A percentile compares a stretch with the other conserved stretches of the same genome.
Evolutionary conservation across 2,113 vertebrate genomes (phyloP).

Genomic region (Prochilodus magdalenae): DNA sequence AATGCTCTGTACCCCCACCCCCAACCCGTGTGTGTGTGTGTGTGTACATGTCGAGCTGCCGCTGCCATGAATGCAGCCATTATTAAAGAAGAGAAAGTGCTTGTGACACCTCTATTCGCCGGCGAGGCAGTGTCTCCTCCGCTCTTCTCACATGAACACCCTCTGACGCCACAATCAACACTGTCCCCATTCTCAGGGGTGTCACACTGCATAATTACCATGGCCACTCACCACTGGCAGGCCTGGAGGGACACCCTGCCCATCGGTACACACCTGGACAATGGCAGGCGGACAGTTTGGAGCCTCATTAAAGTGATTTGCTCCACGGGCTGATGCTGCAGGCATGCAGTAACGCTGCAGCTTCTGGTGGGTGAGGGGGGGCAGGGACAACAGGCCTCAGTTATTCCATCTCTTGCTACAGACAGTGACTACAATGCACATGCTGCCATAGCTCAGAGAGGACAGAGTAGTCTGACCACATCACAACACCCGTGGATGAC

Average conservation of each 20-base stretch:
- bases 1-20: neutral
- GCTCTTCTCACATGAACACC: conserved; percentile 58
- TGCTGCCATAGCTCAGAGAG: neutral
- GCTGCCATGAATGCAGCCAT: conserved; percentile 47
- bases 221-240: neutral
- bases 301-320: conserved; percentile 62
- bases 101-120: conserved; percentile 59
- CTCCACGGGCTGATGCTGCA: conserved; percentile 39
- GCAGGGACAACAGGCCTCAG: neutral
- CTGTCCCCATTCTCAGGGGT: conserved; percentile 42
- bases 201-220: conserved; percentile 52
- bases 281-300: conserved; percentile 14
- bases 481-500: neutral
- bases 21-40: conserved; percentile 31
- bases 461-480: neutral
- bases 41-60: conserved; percentile 37
- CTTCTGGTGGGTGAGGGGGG: conserved; percentile 18
- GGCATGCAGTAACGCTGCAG: conserved; percentile 7
- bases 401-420: neutral
- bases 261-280: conserved; percentile 54
- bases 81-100: conserved; percentile 59
- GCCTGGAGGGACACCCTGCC: neutral
- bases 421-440: conserved; percentile 14
- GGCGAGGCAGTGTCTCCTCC: conserved; percentile 52
- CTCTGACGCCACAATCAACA: conserved; percentile 36